Conservation (phyloP, 2,888 invertebrate species). For the Trissoscelio sp. region DNA sequence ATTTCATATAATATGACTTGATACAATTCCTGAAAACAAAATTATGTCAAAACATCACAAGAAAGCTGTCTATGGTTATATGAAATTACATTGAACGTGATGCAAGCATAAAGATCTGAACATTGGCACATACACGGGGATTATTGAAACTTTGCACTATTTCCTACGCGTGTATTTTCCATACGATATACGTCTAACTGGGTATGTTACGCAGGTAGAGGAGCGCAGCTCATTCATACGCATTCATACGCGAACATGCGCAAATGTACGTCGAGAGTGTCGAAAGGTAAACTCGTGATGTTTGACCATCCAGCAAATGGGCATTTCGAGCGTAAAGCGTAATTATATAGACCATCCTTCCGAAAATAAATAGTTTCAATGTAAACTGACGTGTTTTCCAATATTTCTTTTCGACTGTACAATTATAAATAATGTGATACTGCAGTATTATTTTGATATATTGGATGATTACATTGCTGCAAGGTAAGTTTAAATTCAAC, state of each 20-base stretch:
- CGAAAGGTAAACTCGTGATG: slow-evolving; percentile 62
- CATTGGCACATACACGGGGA: background rate
- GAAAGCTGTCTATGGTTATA: no score
- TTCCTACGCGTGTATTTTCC: slow-evolving; percentile 24
- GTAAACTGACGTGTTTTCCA: slow-evolving; percentile 16
- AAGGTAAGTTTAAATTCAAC: no score
- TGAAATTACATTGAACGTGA: background rate
- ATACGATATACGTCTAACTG: slow-evolving; percentile 5
- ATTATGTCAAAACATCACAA: no score
- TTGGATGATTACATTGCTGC: no score
- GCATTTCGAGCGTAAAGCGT: slow-evolving; percentile 46
- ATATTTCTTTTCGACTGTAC: slow-evolving; percentile 10
- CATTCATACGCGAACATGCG: slow-evolving; percentile 58
- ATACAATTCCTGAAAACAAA: no score
- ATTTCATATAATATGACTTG: no score
- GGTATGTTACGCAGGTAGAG: slow-evolving; percentile 3
- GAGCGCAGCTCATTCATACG: slow-evolving; percentile 53
- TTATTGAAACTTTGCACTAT: slow-evolving; percentile 14
- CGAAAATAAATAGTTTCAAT: slow-evolving; percentile 45
- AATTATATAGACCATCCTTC: slow-evolving; percentile 55
- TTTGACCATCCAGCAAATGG: slow-evolving; percentile 57
- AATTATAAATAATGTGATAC: no score
- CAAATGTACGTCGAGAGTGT: slow-evolving; percentile 58
- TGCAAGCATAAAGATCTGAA: background rate
- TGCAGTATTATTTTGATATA: no score